Evolutionary conservation across 2,888 invertebrate species (phyloP).

Genomic region (Biston stratarius): DNA sequence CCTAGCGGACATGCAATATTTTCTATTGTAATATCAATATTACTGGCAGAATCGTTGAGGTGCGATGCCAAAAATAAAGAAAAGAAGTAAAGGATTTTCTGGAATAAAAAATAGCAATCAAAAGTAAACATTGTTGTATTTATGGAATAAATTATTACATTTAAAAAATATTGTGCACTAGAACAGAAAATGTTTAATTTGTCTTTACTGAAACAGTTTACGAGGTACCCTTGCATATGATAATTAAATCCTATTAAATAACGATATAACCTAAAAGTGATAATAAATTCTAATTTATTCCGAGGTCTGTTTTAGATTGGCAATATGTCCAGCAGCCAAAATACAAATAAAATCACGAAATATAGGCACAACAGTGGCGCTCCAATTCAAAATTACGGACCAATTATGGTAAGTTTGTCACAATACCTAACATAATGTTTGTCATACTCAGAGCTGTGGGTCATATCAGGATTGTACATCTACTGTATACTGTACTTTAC

Average conservation of each 20-base stretch:
- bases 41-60: too few relatives aligned
- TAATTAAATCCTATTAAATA: constrained; percentile 21
- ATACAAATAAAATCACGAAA: constrained; percentile 58
- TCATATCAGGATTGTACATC: neutral
- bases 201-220: constrained; percentile 70
- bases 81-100: too few relatives aligned
- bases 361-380: constrained; percentile 60
- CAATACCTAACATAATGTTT: neutral
- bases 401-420: constrained; percentile 69
- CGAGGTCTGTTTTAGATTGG: constrained; percentile 56
- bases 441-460: neutral
- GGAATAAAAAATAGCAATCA: too few relatives aligned
- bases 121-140: too few relatives aligned
- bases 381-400: constrained; percentile 77
- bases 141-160: neutral
- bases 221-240: constrained; percentile 56
- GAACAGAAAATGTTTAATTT: constrained; percentile 25
- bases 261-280: constrained; percentile 49
- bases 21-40: too few relatives aligned
- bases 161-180: too few relatives aligned
- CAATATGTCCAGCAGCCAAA: constrained; percentile 60
- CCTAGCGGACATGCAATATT: too few relatives aligned
- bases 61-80: too few relatives aligned
- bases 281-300: neutral
- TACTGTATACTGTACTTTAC: too few relatives aligned